Conservation (phyloP, 2,113 vertebrate species). For the Dendrocopos noguchii region DNA sequence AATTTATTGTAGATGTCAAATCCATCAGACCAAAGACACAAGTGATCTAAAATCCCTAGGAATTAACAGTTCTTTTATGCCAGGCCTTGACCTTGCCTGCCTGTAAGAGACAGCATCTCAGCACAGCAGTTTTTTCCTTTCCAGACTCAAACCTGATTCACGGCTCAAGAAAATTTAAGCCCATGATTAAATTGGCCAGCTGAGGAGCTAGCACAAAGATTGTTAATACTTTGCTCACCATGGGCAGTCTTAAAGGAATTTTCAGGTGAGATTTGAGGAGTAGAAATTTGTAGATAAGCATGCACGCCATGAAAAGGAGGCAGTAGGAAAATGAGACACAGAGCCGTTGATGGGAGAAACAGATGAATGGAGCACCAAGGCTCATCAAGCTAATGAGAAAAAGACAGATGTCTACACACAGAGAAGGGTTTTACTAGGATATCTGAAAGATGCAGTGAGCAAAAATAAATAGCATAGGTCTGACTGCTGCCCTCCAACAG, state of each 20-base stretch:
- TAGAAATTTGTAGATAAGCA: background rate
- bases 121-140: background rate
- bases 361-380: background rate
- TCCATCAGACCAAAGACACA: background rate
- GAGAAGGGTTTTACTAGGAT: background rate
- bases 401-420: constrained; percentile 7
- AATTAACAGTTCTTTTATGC: background rate
- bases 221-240: background rate
- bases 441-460: background rate
- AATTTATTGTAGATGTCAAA: background rate
- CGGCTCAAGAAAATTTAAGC: background rate
- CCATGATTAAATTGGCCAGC: background rate
- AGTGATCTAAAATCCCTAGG: background rate
- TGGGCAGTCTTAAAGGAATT: background rate
- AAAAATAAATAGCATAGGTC: constrained; percentile 14
- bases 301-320: background rate
- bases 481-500: background rate
- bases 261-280: background rate
- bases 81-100: background rate
- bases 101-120: background rate
- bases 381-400: constrained; percentile 19
- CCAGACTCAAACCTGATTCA: background rate
- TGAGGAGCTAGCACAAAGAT: background rate
- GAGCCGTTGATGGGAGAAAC: background rate
- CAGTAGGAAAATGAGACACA: background rate